phyloP scores from a whole-genome alignment of 2,888 invertebrate species.

The Caenorhabditis sp. region DNA sequence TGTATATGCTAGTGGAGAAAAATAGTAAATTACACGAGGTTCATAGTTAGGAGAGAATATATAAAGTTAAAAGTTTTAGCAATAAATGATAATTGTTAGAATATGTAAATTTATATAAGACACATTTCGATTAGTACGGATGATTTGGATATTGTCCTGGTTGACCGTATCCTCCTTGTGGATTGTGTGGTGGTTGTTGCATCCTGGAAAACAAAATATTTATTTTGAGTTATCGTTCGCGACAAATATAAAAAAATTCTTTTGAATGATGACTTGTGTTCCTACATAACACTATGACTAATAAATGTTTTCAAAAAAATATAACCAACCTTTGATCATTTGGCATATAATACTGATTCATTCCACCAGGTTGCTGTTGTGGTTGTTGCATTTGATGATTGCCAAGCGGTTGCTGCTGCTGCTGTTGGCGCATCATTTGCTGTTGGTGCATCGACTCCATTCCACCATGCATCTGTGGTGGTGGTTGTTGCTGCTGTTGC shows the following conservation, averaged over 20 bases:
- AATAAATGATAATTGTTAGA: background rate
- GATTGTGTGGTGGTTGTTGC: conserved; percentile 29
- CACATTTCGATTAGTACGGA: conserved; percentile 6
- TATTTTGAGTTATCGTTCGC: background rate
- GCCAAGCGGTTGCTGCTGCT: background rate
- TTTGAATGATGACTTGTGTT: too few species aligned
- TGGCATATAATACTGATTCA: conserved; percentile 23
- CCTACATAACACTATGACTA: too few species aligned
- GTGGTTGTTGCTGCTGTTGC: conserved; percentile 25
- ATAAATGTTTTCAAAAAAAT: too few species aligned
- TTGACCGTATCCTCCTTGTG: conserved; percentile 13
- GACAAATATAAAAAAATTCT: too few species aligned
- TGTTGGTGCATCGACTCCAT: conserved; percentile 3
- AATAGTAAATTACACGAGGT: background rate
- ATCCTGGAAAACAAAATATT: conserved; percentile 18
- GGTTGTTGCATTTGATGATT: background rate
- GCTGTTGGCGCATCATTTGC: background rate
- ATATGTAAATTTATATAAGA: background rate
- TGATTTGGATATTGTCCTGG: conserved; percentile 17
- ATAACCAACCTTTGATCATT: conserved; percentile 7
- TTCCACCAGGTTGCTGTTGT: conserved; percentile 5
- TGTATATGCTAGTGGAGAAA: too few species aligned
- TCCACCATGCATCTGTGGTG: conserved; percentile 6
- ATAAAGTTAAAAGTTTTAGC: background rate
- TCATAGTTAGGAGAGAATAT: too few species aligned